Percentiles rank a stretch among this genome's conserved stretches.
phyloP scores from a whole-genome alignment of 2,113 vertebrate genomes.

The Sorex fumeus region DNA sequence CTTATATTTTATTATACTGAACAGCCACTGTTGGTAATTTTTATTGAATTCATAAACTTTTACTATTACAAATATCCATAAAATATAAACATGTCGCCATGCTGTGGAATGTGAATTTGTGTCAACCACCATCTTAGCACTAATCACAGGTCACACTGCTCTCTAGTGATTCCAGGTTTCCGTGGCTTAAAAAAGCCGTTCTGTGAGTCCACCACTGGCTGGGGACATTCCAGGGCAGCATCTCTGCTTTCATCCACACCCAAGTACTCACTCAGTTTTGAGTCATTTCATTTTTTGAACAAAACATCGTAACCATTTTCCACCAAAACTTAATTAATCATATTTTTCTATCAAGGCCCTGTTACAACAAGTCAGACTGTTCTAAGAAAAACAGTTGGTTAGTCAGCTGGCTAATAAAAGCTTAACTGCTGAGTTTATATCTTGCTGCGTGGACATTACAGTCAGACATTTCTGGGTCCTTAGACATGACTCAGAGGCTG shows the following conservation, averaged over 20 bases:
- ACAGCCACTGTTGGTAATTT: constrained; percentile 38
- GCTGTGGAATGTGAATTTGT: constrained; percentile 6
- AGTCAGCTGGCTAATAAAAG: constrained; percentile 53
- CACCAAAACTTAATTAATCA: constrained; percentile 65
- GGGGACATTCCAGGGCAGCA: neutral
- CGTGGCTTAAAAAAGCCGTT: neutral
- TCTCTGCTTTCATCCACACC: constrained; percentile 6
- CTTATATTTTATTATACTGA: constrained; percentile 49
- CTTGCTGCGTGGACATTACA: neutral
- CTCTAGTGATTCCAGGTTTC: constrained; percentile 36
- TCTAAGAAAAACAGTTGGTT: constrained; percentile 34
- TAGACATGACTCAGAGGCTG: constrained; percentile 66
- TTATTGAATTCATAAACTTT: constrained; percentile 41
- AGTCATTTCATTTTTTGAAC: constrained; percentile 61
- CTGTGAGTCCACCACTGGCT: neutral
- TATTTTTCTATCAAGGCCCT: constrained; percentile 59
- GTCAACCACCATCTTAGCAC: constrained; percentile 50
- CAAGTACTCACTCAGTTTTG: constrained; percentile 24
- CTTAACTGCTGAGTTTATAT: constrained; percentile 43
- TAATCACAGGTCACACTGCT: constrained; percentile 36
- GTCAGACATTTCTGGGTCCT: constrained; percentile 44
- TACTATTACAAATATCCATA: constrained; percentile 13
- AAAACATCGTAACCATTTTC: constrained; percentile 50
- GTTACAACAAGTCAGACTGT: constrained; percentile 59
- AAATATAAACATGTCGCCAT: neutral